phyloP scores from a whole-genome alignment of 2,888 invertebrate species.

The Thyatira batis region DNA sequence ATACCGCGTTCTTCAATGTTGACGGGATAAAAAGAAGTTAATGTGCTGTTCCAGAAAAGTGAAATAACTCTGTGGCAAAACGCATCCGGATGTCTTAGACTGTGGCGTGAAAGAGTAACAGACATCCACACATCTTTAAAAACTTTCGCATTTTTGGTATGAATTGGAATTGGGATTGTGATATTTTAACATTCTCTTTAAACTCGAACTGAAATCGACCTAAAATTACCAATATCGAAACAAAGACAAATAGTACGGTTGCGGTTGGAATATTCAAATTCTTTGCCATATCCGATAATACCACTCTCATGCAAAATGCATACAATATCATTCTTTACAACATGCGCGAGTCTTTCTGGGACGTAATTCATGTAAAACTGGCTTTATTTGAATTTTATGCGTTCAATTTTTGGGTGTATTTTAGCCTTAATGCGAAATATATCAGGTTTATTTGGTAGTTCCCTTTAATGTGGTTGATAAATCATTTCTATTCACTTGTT shows the following conservation, averaged over 20 bases:
- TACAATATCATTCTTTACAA: conserved; percentile 80
- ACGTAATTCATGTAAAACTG: conserved; percentile 78
- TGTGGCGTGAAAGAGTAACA: no score
- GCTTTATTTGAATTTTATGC: conserved; percentile 77
- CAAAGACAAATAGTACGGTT: conserved; percentile 36
- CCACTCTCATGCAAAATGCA: conserved; percentile 79
- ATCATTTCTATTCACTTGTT: conserved; percentile 1
- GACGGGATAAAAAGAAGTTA: no score
- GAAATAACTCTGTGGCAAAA: no score
- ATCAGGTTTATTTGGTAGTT: conserved; percentile 14
- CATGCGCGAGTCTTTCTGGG: conserved; percentile 67
- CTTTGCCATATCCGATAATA: conserved; percentile 76
- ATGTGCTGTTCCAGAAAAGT: no score
- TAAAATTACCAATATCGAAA: conserved; percentile 4
- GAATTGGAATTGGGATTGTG: no score
- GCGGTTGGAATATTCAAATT: conserved; percentile 73
- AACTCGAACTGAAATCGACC: neutral
- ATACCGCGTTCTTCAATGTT: no score
- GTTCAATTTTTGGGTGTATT: conserved; percentile 58
- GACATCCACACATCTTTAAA: no score
- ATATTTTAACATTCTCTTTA: no score
- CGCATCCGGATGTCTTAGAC: no score
- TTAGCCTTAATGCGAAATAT: conserved; percentile 24
- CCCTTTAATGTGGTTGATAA: neutral
- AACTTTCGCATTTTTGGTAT: no score